Evolutionary conservation across 2,797 vertebrate species (phyloP), one percentile per base, ranked within the genome.

Genomic region (Pyrocephalus nanus): DNA sequence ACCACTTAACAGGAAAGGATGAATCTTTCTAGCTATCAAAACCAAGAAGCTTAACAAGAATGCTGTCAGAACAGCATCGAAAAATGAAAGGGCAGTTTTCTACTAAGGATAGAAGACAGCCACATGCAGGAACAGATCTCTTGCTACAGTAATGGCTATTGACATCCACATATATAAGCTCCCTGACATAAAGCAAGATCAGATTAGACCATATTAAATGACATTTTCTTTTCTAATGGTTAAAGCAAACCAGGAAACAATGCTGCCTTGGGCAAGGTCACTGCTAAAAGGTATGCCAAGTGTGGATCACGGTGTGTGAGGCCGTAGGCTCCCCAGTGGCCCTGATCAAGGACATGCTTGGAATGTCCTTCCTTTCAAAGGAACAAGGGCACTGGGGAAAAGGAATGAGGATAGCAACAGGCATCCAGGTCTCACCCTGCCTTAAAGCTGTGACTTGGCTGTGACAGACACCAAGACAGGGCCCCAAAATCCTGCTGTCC

Each of bases 1-100:
- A 86, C 66, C 94, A 65, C 73, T 96, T 93, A 71, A 64, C n/a
- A 72, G 91, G 70, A 94, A 92, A 60, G 25, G 54, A 87, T 64
- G 22, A 50, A 88, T 90, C 73, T 74, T 81, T 76, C 83, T 47
- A 76, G 73, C 82, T 81, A 75, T 61, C 62, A 73, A 51, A 91
- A 92, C 67, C 20, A 40, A 91, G 72, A 25, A 71, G 83, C 50
- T 86, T 76, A 74, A 86, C 36, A 60, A 36, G 71, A 94, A 76
- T 20, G 1, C 50, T 72, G 71, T 40, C 76, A 95, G 76, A 93
- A 76, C 66, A 88, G 51, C 60, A 78, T 15, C 64, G 32, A 67
- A 67, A 92, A 88, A n/a, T 43, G 47, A 80, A 93, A 75, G 34
- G 45, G 45, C 70, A 42, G 30, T 55, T 93, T 86, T 86, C 70